Percentiles rank a stretch among this genome's conserved stretches.
These are phyloP conservation scores for Phenacoccus solenopsis DNA, from an alignment of 1,140 invertebrate species.

Conservation along the genomic window DNA sequence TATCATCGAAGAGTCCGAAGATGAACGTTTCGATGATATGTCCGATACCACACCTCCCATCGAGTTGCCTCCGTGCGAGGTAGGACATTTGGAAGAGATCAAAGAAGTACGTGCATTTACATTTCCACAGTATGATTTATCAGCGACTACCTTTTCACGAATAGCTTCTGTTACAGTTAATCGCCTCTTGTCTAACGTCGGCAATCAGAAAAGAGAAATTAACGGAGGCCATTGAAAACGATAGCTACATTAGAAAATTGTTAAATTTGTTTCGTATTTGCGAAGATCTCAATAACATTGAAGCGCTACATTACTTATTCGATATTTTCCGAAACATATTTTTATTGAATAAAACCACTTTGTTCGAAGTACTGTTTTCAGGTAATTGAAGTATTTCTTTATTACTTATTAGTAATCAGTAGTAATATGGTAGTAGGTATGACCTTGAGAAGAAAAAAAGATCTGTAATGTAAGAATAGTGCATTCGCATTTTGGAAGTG, in stretches of 20 bases:
- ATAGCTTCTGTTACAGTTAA: conserved; percentile 37
- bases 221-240: conserved; percentile 82
- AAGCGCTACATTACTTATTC: conserved; percentile 89
- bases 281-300: conserved; percentile 90
- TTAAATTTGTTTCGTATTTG: conserved; percentile 91
- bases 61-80: conserved; percentile 85
- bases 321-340: conserved; percentile 99
- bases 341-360: conserved; percentile 90
- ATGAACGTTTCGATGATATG: conserved; percentile 94
- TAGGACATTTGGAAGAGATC: conserved; percentile 85
- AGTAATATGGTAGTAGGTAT: not conserved
- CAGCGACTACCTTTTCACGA: not conserved
- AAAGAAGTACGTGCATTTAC: conserved; percentile 45
- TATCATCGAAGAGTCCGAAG: conserved; percentile 93
- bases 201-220: conserved; percentile 88
- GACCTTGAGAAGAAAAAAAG: not conserved
- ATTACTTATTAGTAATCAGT: no score
- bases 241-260: conserved; percentile 91
- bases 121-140: conserved; percentile 24
- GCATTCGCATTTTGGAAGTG: no score
- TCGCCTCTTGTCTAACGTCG: conserved; percentile 64
- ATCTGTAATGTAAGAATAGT: no score
- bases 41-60: conserved; percentile 81
- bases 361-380: conserved; percentile 96
- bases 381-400: conserved; percentile 28